Base-by-base conservation (phyloP, 2,113 vertebrate species). In the Nyctibius bracteatus region DNA sequence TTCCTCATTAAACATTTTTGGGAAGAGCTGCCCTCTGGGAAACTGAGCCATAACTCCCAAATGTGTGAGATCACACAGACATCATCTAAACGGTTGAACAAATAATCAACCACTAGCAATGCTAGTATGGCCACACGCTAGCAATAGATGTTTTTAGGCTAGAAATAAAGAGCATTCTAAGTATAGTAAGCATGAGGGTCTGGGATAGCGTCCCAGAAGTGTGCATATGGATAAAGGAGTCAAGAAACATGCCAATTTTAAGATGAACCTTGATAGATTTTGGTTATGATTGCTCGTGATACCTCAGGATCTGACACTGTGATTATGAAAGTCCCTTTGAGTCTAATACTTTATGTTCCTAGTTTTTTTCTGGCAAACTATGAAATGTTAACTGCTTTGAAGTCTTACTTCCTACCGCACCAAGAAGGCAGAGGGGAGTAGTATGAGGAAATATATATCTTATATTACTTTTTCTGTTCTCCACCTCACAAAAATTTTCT, bases 131-230 rank as follows among this genome's bases (percentile, higher is more conserved):
- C 7, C 28, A 62, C 22, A 37, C 4, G 5, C 4, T 16, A 51
- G 13, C 37, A 58, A 2, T 0, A 12, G 22, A 5, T 39, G 9
- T 0, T 43, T 72, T 61, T 12, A 51, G 39, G 22, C 12, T 90
- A 30, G 25, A 85, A 82, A 82, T n/a, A 12, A 68, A 74, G 43
- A 78, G 16, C 37, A 67, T 91, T 72, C 59, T 21, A 86, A 75
- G n/a, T 14, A 31, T 14, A 11, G 41, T 8, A 54, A 73, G 49
- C 14, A 31, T 2, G 7, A 72, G 18, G 10, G 12, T 8, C 43
- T 61, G 33, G 47, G 23, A 55, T 6, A n/a, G 2, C 1, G 1
- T 62, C 33, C 37, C 55, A 21, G 10, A 70, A 41, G 7, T 0
- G 0, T 49, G 17, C 18, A 30, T 35, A 19, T 16, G 21, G 31